These are phyloP conservation scores for Pteropus rufus DNA, from an alignment of 2,797 vertebrate species.

Conservation along the genomic window DNA sequence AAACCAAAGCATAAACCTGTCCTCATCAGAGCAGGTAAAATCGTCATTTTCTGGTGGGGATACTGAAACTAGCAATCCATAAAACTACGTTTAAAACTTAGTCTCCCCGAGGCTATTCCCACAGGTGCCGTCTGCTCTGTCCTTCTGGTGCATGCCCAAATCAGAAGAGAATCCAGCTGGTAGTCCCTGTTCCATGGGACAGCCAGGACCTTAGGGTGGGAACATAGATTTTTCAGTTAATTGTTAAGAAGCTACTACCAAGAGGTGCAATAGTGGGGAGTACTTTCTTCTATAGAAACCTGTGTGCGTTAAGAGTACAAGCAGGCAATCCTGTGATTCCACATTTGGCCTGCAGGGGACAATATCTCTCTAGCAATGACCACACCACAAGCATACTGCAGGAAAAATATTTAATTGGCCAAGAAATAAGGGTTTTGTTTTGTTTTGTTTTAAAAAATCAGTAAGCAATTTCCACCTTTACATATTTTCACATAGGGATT, in stretches of 20 bases:
- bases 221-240: constrained; percentile 32
- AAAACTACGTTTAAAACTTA: background rate
- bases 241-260: background rate
- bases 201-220: background rate
- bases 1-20: background rate
- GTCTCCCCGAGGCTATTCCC: background rate
- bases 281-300: background rate
- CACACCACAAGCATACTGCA: background rate
- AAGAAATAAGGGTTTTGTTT: background rate
- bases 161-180: background rate
- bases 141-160: background rate
- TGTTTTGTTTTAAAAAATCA: background rate
- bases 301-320: accelerated
- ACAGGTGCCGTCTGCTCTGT: background rate
- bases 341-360: background rate
- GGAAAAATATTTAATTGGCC: constrained; percentile 4
- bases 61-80: background rate
- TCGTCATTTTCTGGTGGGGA: background rate
- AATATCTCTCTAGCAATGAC: constrained; percentile 6
- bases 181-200: background rate
- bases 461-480: constrained; percentile 13
- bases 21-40: background rate
- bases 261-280: background rate
- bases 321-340: background rate
- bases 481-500: background rate